Evolutionary conservation across 2,113 vertebrate species (phyloP).

Genomic region (human (Homo sapiens)): DNA sequence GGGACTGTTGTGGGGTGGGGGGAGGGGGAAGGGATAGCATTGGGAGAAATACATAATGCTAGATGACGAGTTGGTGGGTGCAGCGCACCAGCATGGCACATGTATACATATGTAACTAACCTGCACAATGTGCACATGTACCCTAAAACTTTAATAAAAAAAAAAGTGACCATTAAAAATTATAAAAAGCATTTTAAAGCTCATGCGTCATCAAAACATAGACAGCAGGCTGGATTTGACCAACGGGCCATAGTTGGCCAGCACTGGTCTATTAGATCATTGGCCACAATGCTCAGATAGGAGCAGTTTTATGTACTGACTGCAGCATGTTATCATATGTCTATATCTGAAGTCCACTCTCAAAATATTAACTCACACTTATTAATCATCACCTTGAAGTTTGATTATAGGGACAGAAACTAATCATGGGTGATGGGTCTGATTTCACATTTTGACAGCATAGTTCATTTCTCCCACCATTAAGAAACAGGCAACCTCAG

Average conservation of each 20-base stretch:
- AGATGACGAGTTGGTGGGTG: no score
- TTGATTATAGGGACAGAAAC: not conserved
- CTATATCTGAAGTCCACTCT: not conserved
- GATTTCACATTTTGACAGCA: not conserved
- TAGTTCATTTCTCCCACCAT: conserved; percentile 4
- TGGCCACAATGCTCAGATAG: not conserved
- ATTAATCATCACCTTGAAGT: not conserved
- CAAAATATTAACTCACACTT: not conserved
- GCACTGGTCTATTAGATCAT: not conserved
- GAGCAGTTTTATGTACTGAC: not conserved
- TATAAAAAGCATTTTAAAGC: not conserved
- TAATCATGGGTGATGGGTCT: not conserved
- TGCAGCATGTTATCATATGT: not conserved
- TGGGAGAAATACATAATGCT: no score
- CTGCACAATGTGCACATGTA: no score
- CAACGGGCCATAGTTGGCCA: fast-evolving
- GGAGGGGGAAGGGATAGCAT: no score
- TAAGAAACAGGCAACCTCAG: conserved; percentile 7
- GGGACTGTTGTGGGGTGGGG: no score
- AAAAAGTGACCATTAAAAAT: not conserved
- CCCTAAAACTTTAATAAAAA: no score
- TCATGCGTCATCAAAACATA: not conserved
- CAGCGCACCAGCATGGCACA: no score
- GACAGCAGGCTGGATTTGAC: not conserved
- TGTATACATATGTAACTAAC: no score